Percentiles rank a stretch among this genome's conserved stretches.
phyloP scores from a whole-genome alignment of 92 coral and sea anemone species.

The Paragorgia papillata region DNA sequence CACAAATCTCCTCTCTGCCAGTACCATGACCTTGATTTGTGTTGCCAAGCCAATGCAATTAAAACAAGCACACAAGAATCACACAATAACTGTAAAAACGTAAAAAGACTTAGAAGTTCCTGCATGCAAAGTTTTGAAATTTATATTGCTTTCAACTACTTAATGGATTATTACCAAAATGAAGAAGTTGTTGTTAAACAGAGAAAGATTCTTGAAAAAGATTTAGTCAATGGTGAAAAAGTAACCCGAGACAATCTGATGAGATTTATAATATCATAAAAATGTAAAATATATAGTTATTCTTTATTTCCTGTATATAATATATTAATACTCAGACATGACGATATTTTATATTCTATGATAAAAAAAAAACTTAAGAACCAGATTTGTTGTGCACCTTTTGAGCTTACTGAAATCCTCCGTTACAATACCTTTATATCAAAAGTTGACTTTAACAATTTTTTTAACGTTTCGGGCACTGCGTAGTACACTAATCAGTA shows the following conservation, averaged over 20 bases:
- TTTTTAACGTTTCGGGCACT: too few relatives aligned
- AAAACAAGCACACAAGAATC: constrained; percentile 49
- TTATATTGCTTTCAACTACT: constrained; percentile 27
- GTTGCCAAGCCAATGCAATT: constrained; percentile 26
- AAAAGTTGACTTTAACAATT: too few relatives aligned
- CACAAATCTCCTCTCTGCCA: constrained; percentile 51
- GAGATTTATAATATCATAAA: neutral
- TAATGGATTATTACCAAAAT: constrained; percentile 50
- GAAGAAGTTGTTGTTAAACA: constrained; percentile 3
- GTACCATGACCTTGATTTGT: constrained; percentile 43
- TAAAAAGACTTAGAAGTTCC: constrained; percentile 34
- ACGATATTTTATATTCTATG: too few relatives aligned
- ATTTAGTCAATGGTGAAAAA: neutral
- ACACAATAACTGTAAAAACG: constrained; percentile 33
- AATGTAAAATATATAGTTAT: too few relatives aligned
- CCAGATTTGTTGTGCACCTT: too few relatives aligned
- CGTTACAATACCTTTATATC: too few relatives aligned
- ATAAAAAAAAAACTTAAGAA: too few relatives aligned
- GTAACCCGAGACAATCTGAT: constrained; percentile 6
- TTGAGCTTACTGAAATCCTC: too few relatives aligned
- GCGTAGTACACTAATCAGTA: too few relatives aligned
- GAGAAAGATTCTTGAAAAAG: neutral
- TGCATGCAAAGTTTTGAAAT: constrained; percentile 45
- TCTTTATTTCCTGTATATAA: too few relatives aligned
- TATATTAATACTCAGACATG: too few relatives aligned